Evolutionary conservation across 2,797 vertebrate genomes (phyloP).

Genomic region (Nannoperca australis): DNA sequence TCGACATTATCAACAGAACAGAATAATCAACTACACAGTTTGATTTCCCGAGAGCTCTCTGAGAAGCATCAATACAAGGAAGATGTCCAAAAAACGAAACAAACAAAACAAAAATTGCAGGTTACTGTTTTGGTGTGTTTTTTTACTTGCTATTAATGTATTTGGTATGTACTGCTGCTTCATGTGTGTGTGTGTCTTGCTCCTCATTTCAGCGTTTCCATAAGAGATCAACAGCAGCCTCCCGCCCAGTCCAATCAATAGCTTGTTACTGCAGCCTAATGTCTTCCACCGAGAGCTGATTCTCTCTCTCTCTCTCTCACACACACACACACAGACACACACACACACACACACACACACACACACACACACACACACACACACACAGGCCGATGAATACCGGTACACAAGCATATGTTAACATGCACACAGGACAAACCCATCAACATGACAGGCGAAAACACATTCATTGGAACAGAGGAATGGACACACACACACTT

Average conservation of each 20-base stretch:
- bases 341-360: constrained; percentile 26
- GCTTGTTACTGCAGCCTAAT: constrained; percentile 77
- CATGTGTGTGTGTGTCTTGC: constrained; percentile 37
- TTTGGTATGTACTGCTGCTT: constrained; percentile 50
- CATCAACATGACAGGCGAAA: constrained; percentile 5
- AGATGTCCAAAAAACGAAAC: constrained; percentile 16
- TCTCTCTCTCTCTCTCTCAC: not conserved
- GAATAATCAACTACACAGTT: constrained; percentile 27
- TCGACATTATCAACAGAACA: constrained; percentile 37
- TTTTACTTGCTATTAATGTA: constrained; percentile 36
- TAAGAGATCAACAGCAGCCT: constrained; percentile 70
- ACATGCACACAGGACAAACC: constrained; percentile 17
- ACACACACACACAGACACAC: constrained; percentile 40
- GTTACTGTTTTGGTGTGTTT: constrained; percentile 30
- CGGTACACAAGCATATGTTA: constrained; percentile 23
- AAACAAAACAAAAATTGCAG: not conserved
- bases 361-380: constrained; percentile 13
- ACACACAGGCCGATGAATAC: constrained; percentile 16
- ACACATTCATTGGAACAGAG: not conserved
- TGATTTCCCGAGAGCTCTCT: constrained; percentile 47
- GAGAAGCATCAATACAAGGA: constrained; percentile 24
- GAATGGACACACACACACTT: constrained; percentile 1
- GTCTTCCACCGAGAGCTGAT: constrained; percentile 57
- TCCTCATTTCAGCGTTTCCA: constrained; percentile 61
- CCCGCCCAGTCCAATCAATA: constrained; percentile 73